Percentiles rank a stretch among this genome's conserved stretches.
Conservation (phyloP, 2,113 vertebrate genomes). For the Syngnathus floridae region DNA sequence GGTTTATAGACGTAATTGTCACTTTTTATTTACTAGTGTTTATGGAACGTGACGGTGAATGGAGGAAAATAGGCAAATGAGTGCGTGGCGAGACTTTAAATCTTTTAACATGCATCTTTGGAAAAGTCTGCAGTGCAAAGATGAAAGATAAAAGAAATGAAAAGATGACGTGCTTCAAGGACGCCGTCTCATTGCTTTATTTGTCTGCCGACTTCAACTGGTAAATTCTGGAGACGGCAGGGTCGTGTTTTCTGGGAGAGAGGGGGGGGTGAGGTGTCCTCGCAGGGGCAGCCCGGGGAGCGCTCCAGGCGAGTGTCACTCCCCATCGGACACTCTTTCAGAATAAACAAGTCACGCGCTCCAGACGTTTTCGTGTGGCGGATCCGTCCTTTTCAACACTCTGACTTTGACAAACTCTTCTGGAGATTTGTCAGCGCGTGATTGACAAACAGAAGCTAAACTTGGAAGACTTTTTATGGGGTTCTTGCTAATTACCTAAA, state of each 20-base stretch:
- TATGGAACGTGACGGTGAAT: neutral
- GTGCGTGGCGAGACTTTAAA: constrained; percentile 2
- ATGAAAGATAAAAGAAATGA: constrained; percentile 27
- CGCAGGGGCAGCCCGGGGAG: constrained; percentile 56
- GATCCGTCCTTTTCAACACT: constrained; percentile 28
- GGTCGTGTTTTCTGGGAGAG: constrained; percentile 57
- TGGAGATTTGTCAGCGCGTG: neutral
- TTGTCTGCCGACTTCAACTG: constrained; percentile 57
- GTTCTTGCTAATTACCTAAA: neutral
- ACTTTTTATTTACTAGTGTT: neutral
- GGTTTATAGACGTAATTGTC: constrained; percentile 2
- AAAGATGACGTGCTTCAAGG: constrained; percentile 60
- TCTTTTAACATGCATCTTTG: constrained; percentile 11
- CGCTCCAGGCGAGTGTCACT: constrained; percentile 67
- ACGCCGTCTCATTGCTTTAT: constrained; percentile 61
- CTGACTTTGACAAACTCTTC: constrained; percentile 46
- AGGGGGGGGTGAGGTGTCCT: constrained; percentile 52
- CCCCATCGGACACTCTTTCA: constrained; percentile 66
- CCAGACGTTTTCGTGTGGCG: constrained; percentile 47
- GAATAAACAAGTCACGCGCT: constrained; percentile 57
- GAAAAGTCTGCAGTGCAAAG: constrained; percentile 26
- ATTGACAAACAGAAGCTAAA: constrained; percentile 14
- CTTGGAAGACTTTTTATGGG: neutral
- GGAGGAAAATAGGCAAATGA: neutral
- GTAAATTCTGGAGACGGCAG: constrained; percentile 56